A percentile compares a stretch with the other conserved stretches of the same genome.
These are phyloP conservation scores for Asteroscopus sphinx DNA, from an alignment of 2,888 invertebrate genomes.

Conservation along the genomic window DNA sequence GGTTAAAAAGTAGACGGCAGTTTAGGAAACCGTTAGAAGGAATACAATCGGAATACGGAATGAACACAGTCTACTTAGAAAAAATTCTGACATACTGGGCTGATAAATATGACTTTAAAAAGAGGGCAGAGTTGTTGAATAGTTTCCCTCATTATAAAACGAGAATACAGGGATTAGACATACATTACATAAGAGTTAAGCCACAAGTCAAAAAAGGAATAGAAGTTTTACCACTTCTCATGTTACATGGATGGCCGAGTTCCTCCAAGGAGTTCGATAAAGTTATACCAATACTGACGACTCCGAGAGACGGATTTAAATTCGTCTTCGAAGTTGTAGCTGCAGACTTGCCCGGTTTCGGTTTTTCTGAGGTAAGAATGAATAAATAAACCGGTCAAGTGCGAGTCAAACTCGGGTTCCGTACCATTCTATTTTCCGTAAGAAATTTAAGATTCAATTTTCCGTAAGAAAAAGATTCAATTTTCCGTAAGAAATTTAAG, in stretches of 20 bases:
- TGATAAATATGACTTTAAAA: constrained; percentile 91
- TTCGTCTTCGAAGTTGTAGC: constrained; percentile 92
- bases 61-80: constrained; percentile 92
- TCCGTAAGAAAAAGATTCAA: too few species aligned
- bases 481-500: too few species aligned
- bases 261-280: constrained; percentile 95
- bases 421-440: too few species aligned
- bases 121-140: constrained; percentile 92
- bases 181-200: constrained; percentile 94
- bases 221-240: constrained; percentile 90
- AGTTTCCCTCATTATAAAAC: constrained; percentile 93
- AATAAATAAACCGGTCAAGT: too few species aligned
- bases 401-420: too few species aligned
- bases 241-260: constrained; percentile 97
- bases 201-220: constrained; percentile 76
- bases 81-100: constrained; percentile 94
- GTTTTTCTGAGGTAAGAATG: constrained; percentile 90
- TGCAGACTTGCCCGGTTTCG: constrained; percentile 92
- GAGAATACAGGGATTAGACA: constrained; percentile 92
- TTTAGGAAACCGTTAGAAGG: constrained; percentile 91
- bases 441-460: too few species aligned
- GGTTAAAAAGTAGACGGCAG: constrained; percentile 88
- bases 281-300: constrained; percentile 92
- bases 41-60: constrained; percentile 94
- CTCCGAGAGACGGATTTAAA: constrained; percentile 85